phyloP scores from a whole-genome alignment of 2,113 vertebrate genomes.

The Chionodraco myersi region DNA sequence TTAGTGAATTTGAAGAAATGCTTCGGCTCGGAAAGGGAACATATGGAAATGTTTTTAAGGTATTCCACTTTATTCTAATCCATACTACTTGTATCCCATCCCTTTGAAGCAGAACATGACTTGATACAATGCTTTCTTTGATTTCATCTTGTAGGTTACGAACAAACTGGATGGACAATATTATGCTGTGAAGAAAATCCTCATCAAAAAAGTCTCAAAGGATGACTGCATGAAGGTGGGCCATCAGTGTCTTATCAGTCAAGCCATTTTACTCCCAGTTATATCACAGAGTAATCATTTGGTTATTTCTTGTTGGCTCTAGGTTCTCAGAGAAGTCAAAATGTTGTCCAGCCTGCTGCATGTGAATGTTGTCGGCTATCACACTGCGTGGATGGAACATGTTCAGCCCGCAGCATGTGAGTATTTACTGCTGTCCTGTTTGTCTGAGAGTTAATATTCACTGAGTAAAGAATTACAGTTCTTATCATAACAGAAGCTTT shows the following conservation, averaged over 20 bases:
- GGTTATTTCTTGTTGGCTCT: slow-evolving; percentile 19
- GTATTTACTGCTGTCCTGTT: slow-evolving; percentile 21
- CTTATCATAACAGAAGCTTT: neutral
- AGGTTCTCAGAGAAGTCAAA: slow-evolving; percentile 97
- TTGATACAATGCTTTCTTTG: neutral
- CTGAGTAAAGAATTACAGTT: neutral
- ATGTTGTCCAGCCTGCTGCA: slow-evolving; percentile 95
- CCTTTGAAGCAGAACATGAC: neutral
- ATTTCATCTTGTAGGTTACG: slow-evolving; percentile 85
- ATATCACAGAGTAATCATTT: neutral
- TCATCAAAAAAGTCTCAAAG: slow-evolving; percentile 92
- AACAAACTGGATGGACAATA: slow-evolving; percentile 96
- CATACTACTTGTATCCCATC: neutral
- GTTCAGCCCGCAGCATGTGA: slow-evolving; percentile 84
- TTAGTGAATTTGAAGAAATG: slow-evolving; percentile 96
- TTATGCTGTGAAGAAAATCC: slow-evolving; percentile 98
- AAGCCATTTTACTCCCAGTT: neutral
- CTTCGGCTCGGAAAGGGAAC: slow-evolving; percentile 91
- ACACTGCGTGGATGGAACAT: slow-evolving; percentile 98
- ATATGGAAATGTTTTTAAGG: slow-evolving; percentile 96
- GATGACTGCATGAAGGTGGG: slow-evolving; percentile 95
- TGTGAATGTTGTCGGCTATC: slow-evolving; percentile 93
- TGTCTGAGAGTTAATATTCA: neutral
- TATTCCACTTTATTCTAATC: slow-evolving; percentile 54
- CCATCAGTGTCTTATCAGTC: neutral